phyloP scores from a whole-genome alignment of 1,140 invertebrate genomes.

The Leptonema lineaticorne region DNA sequence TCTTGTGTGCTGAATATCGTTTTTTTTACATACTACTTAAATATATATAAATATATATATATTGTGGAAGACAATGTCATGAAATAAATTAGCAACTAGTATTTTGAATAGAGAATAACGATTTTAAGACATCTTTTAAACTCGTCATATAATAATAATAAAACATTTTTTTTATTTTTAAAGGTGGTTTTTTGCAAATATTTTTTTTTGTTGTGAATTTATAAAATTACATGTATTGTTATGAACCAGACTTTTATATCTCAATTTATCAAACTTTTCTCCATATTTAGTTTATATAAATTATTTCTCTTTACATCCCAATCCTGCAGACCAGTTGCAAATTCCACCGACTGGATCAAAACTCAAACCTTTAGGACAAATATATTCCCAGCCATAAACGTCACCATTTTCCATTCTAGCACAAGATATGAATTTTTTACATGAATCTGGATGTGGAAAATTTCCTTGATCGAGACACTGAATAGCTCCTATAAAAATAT shows the following conservation, averaged over 20 bases:
- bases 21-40: no score
- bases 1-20: no score
- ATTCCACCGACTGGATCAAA: slow-evolving; percentile 87
- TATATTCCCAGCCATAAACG: slow-evolving; percentile 81
- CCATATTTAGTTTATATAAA: neutral
- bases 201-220: no score
- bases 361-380: slow-evolving; percentile 78
- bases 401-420: slow-evolving; percentile 75
- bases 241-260: slow-evolving; percentile 10
- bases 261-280: neutral
- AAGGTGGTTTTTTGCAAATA: no score
- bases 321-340: slow-evolving; percentile 81
- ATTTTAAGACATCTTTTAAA: no score
- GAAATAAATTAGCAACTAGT: no score
- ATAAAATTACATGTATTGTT: no score
- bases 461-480: slow-evolving; percentile 84
- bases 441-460: slow-evolving; percentile 84
- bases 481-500: slow-evolving; percentile 60
- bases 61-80: no score
- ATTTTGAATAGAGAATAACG: no score
- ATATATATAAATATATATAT: no score
- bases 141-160: no score
- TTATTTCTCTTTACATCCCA: slow-evolving; percentile 66
- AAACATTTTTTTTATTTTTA: no score
- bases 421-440: slow-evolving; percentile 86